Evolutionary conservation across 2,888 invertebrate species (phyloP), one percentile per base, ranked within the genome.

Genomic region (Nemotelus pantherinus): DNA sequence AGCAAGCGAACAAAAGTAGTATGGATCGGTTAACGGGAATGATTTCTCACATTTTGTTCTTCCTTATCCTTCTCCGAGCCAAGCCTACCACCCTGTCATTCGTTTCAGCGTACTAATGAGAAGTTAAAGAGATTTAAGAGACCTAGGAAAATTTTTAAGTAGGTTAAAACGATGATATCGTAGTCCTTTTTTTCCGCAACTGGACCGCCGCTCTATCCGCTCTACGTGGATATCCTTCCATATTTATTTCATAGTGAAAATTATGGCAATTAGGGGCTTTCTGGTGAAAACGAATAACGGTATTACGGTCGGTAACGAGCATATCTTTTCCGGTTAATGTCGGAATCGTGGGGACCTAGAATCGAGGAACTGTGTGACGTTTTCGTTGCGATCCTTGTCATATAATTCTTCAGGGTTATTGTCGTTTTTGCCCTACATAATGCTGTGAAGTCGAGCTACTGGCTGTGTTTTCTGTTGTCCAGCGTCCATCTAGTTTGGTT

Each of bases 41-140:
- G 25, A 25, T 25, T 25, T 25, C 25, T 25, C 25, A 25, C 25
- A 25, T 25, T 25, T 25, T 25, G 0, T 25, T 1, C 25, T 25
- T 25, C 25, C 25, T 25, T 25, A 25, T 25, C 25, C 25, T 25
- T 25, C 25, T n/a, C 9, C n/a, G 58, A n/a, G n/a, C 25, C 4
- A 9, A 5, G 5, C 58, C 58, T 4, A n/a, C 25, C 25, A 9
- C 9, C 2, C 25, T 60, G 60, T 60, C 60, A 7, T n/a, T 60
- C 60, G 3, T 60, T 39, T 3, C 7, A 58, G 25, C 41, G 65
- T 65, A 45, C 10, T 65, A 65, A 65, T 65, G 65, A 65, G 65
- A 65, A 65, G 65, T 65, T 65, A 65, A 65, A 65, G 65, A 65
- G 65, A 65, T 65, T 65, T 65, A 65, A 10, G 65, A 65, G 44